These are phyloP conservation scores for Scophthalmus maximus DNA, from an alignment of 2,113 vertebrate genomes.

Conservation along the genomic window DNA sequence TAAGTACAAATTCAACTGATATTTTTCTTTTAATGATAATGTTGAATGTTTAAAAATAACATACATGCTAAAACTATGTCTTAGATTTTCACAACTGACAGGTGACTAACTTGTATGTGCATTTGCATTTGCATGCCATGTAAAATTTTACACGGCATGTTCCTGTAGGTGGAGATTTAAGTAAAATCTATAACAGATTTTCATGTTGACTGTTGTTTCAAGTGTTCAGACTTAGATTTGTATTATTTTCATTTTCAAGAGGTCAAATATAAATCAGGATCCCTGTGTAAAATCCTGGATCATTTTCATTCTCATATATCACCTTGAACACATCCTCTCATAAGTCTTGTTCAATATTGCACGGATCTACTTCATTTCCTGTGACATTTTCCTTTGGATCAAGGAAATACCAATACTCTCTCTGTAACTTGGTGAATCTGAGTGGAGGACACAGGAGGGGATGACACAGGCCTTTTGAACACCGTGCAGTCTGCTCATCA, in stretches of 20 bases:
- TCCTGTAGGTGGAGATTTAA: neutral
- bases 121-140: too few species aligned
- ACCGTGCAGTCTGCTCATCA: neutral
- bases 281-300: neutral
- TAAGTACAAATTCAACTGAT: constrained; percentile 38
- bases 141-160: too few species aligned
- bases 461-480: neutral
- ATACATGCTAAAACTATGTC: too few species aligned
- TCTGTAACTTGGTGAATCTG: too few species aligned
- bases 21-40: neutral
- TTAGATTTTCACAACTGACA: too few species aligned
- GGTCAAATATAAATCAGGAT: neutral
- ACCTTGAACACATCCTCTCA: neutral
- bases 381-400: neutral
- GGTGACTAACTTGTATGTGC: too few species aligned
- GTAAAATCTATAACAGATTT: neutral
- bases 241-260: too few species aligned
- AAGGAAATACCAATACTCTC: neutral
- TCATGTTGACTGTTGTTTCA: neutral
- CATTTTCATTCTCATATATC: neutral
- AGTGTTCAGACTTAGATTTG: neutral
- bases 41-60: too few species aligned
- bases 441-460: neutral
- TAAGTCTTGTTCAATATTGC: neutral
- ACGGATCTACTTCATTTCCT: neutral